Percentiles rank a stretch among this genome's conserved stretches.
Conservation (phyloP, 2,113 vertebrate species). For the Thryonomys swinderianus region DNA sequence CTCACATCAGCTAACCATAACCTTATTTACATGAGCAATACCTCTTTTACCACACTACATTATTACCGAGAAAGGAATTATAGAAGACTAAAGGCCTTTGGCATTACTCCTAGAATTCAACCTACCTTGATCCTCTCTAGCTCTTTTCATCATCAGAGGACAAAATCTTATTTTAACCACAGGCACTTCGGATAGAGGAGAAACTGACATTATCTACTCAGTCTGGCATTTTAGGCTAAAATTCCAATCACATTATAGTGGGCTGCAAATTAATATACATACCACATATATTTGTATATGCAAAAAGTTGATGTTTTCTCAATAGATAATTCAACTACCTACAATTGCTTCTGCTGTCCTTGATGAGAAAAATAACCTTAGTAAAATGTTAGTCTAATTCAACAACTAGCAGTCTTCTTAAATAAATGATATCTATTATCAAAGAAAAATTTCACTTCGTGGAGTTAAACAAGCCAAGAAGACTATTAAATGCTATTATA, state of each 20-base stretch:
- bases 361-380: not conserved
- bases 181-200: not conserved
- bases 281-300: not conserved
- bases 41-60: not conserved
- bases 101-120: not conserved
- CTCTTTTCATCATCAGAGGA: not conserved
- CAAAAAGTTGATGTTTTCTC: slow-evolving; percentile 17
- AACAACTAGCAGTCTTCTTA: slow-evolving; percentile 24
- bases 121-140: not conserved
- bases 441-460: slow-evolving; percentile 26
- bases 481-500: not conserved
- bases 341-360: not conserved
- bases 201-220: not conserved
- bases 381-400: not conserved
- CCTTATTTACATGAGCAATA: not conserved
- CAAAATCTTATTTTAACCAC: not conserved
- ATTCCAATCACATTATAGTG: not conserved
- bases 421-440: not conserved
- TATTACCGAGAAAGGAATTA: not conserved
- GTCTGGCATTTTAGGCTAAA: slow-evolving; percentile 11
- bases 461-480: not conserved
- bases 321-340: not conserved
- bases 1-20: not conserved
- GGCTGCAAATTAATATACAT: slow-evolving; percentile 24
- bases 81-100: not conserved